phyloP scores from a whole-genome alignment of 2,797 vertebrate species.

The Pseudocheirus occidentalis region DNA sequence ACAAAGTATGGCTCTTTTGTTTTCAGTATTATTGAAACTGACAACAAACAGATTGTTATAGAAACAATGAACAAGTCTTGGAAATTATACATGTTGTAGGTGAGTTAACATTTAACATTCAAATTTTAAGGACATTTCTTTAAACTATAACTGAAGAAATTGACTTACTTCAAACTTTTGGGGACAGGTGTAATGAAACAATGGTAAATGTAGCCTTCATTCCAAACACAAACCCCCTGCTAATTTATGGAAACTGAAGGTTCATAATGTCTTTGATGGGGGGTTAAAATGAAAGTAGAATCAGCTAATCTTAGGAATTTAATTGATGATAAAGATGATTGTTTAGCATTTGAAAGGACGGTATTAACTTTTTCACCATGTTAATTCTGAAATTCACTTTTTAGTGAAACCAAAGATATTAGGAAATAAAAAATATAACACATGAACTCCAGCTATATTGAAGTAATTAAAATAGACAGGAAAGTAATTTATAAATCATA shows the following conservation, averaged over 20 bases:
- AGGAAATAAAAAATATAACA: constrained; percentile 11
- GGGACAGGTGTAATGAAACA: constrained; percentile 40
- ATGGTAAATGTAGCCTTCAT: constrained; percentile 14
- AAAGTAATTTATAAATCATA: not conserved
- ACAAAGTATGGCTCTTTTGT: constrained; percentile 55
- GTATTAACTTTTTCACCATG: constrained; percentile 45
- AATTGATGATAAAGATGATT: constrained; percentile 60
- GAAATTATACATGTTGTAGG: constrained; percentile 44
- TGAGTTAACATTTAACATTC: constrained; percentile 55
- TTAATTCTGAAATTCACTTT: constrained; percentile 45
- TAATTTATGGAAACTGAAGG: constrained; percentile 15
- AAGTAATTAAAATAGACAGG: not conserved
- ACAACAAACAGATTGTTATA: constrained; percentile 62
- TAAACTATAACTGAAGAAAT: constrained; percentile 44
- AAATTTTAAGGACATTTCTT: constrained; percentile 50
- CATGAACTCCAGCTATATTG: not conserved
- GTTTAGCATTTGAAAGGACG: constrained; percentile 52
- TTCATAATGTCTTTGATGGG: constrained; percentile 60
- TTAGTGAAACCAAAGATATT: constrained; percentile 20
- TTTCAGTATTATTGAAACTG: constrained; percentile 47
- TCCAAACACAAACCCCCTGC: not conserved
- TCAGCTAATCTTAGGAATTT: constrained; percentile 53
- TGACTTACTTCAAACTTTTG: constrained; percentile 52
- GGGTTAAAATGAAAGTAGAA: constrained; percentile 66
- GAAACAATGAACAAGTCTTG: constrained; percentile 61